Evolutionary conservation across 2,113 vertebrate genomes (phyloP).

Genomic region (Zosterops pallidus): DNA sequence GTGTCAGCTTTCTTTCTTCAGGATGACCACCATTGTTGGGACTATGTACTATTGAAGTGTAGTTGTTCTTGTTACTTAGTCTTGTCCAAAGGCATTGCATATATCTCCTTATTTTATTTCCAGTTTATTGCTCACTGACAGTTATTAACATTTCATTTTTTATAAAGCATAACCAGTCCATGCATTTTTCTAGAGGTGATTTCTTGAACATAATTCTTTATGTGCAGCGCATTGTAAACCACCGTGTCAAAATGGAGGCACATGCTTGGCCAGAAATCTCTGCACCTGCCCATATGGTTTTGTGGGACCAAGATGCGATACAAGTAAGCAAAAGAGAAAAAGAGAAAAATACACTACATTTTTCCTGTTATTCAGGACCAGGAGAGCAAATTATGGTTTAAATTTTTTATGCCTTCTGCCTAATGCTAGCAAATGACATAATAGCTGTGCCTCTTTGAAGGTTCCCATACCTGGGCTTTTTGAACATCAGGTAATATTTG

Average conservation of each 20-base stretch:
- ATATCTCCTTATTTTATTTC: neutral
- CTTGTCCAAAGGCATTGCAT: neutral
- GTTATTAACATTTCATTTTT: neutral
- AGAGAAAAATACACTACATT: neutral
- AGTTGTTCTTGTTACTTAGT: neutral
- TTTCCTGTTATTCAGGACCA: neutral
- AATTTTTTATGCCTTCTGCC: neutral
- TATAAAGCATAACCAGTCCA: neutral
- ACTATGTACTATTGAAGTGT: neutral
- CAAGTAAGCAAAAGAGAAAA: constrained; percentile 77
- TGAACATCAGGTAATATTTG: neutral
- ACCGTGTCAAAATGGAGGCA: constrained; percentile 84
- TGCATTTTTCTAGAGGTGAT: neutral
- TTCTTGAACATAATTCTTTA: constrained; percentile 8
- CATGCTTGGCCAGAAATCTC: constrained; percentile 83
- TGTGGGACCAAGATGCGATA: constrained; percentile 89
- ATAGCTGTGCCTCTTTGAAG: neutral
- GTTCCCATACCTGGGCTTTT: neutral
- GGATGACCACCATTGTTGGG: neutral
- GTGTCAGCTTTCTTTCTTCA: neutral
- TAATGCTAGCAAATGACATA: neutral
- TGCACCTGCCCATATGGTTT: constrained; percentile 90
- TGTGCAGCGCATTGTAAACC: constrained; percentile 82
- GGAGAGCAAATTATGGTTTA: neutral
- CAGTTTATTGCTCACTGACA: neutral